Conservation (phyloP, 2,888 invertebrate genomes). For the Dendrolimus pini region DNA sequence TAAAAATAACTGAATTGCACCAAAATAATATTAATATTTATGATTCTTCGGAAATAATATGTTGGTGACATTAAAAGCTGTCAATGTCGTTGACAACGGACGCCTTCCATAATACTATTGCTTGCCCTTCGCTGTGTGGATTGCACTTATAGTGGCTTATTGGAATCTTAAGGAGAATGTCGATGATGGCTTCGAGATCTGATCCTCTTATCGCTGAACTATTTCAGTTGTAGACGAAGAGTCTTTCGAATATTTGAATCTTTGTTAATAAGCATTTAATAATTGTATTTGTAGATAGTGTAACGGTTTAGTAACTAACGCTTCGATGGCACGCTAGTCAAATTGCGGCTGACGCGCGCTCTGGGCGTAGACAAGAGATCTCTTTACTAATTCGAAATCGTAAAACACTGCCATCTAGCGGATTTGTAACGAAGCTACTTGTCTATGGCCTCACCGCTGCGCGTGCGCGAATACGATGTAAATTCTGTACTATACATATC, state of each 20-base stretch:
- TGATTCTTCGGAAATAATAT: too few relatives aligned
- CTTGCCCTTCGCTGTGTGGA: background rate
- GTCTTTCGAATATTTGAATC: conserved; percentile 21
- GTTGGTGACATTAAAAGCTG: too few relatives aligned
- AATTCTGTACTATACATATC: conserved; percentile 37
- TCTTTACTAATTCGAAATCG: background rate
- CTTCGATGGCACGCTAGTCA: conserved; percentile 46
- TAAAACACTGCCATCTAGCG: background rate
- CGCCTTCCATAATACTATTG: background rate
- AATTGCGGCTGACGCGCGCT: conserved; percentile 7
- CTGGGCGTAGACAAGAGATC: background rate
- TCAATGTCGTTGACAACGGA: background rate
- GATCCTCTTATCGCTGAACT: too few relatives aligned
- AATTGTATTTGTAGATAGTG: conserved; percentile 25
- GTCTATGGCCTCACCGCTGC: conserved; percentile 3
- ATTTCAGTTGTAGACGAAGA: conserved; percentile 4
- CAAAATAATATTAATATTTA: too few relatives aligned
- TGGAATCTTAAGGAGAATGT: background rate
- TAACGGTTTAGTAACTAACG: conserved; percentile 30
- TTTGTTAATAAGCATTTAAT: conserved; percentile 30
- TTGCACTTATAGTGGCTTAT: background rate
- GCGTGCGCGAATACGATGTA: conserved; percentile 1
- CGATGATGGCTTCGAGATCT: too few relatives aligned
- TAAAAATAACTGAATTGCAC: too few relatives aligned
- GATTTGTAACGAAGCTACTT: conserved; percentile 4